Evolutionary conservation across 2,888 invertebrate genomes (phyloP), one percentile per base, ranked within the genome.

Genomic region (Leptopilina myrica): DNA sequence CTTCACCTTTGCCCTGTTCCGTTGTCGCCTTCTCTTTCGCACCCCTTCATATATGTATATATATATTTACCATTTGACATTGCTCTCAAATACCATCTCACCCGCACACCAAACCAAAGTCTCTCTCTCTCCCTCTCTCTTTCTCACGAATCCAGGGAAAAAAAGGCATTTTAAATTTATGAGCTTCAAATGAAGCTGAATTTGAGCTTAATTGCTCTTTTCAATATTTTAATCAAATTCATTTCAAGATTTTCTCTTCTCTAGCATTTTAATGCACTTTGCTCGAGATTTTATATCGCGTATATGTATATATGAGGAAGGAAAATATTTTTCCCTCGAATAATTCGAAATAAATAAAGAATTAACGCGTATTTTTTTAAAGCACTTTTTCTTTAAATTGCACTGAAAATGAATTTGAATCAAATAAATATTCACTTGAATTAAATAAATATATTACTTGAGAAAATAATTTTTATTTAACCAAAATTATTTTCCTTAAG

Each of bases 1-100:
- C 83, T 85, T 84, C 86, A 84, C 82, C 82, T 84, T 78, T 82
- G 40, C 56, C 26, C 73, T 49, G 64, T 73, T 67, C 76, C 9
- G 33, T 59, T 73, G 53, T 78, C 77, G 49, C 77, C 64, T 49
- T 69, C 78, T 69, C 75, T 67, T 79, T 80, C 75, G 33, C 59
- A 64, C 64, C 66, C 49, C 12, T 49, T 11, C 12, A 49, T 11
- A 49, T 49, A 8, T 49, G 11, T 49, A 49, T 49, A 11, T 49
- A 43, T 43, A 43, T 75, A 43, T 43, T 8, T 65, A 43, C 49
- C 6, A 33, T 56, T 56, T 73, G 26, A 73, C 56, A 33, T 33
- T 9, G 26, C 73, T 73, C n/a, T 15, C 49, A 33, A 53, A 53
- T 62, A 9, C 62, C 62, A n/a, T 62, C 62, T 62, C 62, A 43